Conservation (phyloP, 1,140 invertebrate species). For the Phymastichus coffea region DNA sequence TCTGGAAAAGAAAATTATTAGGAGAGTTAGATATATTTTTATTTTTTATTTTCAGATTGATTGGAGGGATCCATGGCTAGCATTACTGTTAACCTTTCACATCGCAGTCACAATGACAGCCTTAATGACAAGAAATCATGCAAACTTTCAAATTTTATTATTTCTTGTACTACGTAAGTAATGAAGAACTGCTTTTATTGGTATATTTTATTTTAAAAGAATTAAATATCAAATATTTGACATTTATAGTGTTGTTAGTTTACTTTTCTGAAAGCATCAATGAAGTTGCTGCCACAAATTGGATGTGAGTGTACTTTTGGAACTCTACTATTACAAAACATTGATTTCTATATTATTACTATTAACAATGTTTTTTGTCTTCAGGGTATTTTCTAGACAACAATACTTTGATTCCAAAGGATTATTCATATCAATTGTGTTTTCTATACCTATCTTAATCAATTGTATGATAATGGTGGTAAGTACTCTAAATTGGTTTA, state of each 20-base stretch:
- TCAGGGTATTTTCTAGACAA: conserved; percentile 77
- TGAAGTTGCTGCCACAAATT: conserved; percentile 79
- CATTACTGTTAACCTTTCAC: conserved; percentile 73
- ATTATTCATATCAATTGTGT: conserved; percentile 88
- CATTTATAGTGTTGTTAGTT: conserved; percentile 73
- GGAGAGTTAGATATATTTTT: too few relatives aligned
- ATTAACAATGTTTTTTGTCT: conserved; percentile 33
- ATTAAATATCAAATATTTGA: not conserved
- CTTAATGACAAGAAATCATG: conserved; percentile 78
- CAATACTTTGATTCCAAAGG: conserved; percentile 93
- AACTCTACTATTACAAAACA: not conserved
- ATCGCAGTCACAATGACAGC: conserved; percentile 74
- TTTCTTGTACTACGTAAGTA: conserved; percentile 80
- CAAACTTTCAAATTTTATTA: conserved; percentile 81
- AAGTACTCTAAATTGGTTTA: too few relatives aligned
- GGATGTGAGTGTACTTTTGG: conserved; percentile 65
- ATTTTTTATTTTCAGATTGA: conserved; percentile 75
- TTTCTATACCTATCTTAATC: conserved; percentile 84
- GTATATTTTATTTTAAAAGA: not conserved
- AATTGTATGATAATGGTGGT: conserved; percentile 94
- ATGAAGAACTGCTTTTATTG: conserved; percentile 17
- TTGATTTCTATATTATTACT: conserved; percentile 15
- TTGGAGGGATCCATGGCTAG: conserved; percentile 85
- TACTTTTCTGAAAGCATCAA: conserved; percentile 89
- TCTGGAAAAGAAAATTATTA: too few relatives aligned